phyloP scores from a whole-genome alignment of 37 sponge, comb jelly and placozoan species.

The Crambe crambe region DNA sequence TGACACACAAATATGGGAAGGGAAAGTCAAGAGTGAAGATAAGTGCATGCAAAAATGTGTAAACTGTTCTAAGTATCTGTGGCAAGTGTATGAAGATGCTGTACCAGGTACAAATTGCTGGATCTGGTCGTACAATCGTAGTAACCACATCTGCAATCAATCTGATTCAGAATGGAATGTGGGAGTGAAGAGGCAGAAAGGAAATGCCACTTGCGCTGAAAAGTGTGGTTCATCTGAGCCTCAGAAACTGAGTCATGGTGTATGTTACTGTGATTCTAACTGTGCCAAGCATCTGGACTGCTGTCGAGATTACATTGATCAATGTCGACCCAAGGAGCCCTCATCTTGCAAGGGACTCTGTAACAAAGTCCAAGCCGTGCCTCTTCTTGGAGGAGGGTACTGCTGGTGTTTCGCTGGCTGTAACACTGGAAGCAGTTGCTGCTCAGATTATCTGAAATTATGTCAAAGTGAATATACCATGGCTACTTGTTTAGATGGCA shows the following conservation, averaged over 20 bases:
- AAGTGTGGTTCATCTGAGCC: slow-evolving; percentile 23
- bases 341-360: slow-evolving; percentile 32
- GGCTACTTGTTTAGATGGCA: slow-evolving; percentile 42
- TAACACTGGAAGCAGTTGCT: slow-evolving; percentile 49
- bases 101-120: slow-evolving; percentile 24
- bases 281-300: slow-evolving; percentile 56
- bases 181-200: slow-evolving; percentile 31
- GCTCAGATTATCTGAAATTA: slow-evolving; percentile 29
- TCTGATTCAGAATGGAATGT: slow-evolving; percentile 19
- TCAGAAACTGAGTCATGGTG: background rate
- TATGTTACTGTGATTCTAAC: slow-evolving; percentile 45
- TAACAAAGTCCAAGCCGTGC: background rate
- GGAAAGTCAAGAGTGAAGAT: slow-evolving; percentile 3
- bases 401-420: slow-evolving; percentile 47
- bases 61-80: slow-evolving; percentile 39
- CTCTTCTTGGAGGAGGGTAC: slow-evolving; percentile 53
- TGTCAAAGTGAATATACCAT: slow-evolving; percentile 5
- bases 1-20: slow-evolving; percentile 30
- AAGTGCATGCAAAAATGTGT: slow-evolving; percentile 22
- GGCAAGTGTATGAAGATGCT: background rate
- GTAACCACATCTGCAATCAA: slow-evolving; percentile 20
- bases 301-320: slow-evolving; percentile 52
- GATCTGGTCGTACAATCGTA: slow-evolving; percentile 43
- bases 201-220: slow-evolving; percentile 28
- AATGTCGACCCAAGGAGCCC: background rate